These are phyloP conservation scores for Zingel zingel DNA, from an alignment of 2,113 vertebrate species.

Conservation along the genomic window DNA sequence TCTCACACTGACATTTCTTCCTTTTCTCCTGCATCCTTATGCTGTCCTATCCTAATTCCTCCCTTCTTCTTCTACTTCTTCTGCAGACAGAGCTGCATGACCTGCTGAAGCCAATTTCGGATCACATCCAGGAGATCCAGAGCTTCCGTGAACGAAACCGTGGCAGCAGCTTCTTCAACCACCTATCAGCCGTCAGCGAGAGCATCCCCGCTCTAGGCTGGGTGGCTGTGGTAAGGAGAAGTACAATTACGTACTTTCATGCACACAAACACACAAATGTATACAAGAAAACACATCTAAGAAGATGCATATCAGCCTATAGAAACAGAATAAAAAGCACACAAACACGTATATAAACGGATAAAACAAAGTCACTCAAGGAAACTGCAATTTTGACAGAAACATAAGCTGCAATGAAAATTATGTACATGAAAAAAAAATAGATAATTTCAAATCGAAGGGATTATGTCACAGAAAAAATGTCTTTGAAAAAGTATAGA, in stretches of 20 bases:
- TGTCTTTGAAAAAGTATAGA: not conserved
- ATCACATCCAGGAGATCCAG: conserved; percentile 96
- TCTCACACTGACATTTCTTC: not conserved
- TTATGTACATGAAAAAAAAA: not conserved
- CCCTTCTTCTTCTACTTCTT: not conserved
- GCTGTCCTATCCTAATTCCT: not conserved
- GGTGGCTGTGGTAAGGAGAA: conserved; percentile 92
- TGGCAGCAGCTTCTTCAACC: conserved; percentile 94
- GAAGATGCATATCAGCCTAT: not conserved
- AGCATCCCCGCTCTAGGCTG: conserved; percentile 97
- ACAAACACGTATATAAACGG: not conserved
- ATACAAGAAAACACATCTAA: not conserved
- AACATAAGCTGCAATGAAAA: not conserved
- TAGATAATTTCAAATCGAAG: not conserved
- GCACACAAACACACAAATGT: not conserved
- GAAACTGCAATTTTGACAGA: not conserved
- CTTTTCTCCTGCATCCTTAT: not conserved
- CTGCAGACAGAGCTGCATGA: conserved; percentile 87
- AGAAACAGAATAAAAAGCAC: not conserved
- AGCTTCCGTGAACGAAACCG: conserved; percentile 94
- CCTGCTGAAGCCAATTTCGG: conserved; percentile 94
- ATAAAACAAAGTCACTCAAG: not conserved
- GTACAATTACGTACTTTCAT: not conserved
- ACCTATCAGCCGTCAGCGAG: conserved; percentile 96
- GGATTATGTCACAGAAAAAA: not conserved